Conservation (phyloP, 2,888 invertebrate genomes). For the Acronicta leporina region DNA sequence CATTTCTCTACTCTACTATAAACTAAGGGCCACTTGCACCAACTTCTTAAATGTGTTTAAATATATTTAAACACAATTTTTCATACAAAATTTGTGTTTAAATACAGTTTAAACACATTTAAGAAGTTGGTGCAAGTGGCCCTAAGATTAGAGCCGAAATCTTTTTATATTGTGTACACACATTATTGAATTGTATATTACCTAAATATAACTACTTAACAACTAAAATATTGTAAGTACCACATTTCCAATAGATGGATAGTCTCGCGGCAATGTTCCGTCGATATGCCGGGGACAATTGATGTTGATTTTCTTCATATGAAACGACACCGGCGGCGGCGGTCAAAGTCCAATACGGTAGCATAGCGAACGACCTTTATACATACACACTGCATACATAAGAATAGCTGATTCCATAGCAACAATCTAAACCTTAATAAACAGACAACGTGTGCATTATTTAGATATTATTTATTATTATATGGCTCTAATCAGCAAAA, state of each 20-base stretch:
- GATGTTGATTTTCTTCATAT: conserved; percentile 66
- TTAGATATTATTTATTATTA: background rate
- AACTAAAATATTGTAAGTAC: conserved; percentile 1
- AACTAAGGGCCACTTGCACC: too few species aligned
- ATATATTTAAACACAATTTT: too few species aligned
- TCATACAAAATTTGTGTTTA: too few species aligned
- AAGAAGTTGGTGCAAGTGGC: too few species aligned
- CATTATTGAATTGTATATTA: background rate
- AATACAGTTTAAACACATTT: too few species aligned
- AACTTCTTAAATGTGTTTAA: too few species aligned
- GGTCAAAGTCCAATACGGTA: conserved; percentile 65
- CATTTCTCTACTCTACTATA: too few species aligned
- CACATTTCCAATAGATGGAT: conserved; percentile 4
- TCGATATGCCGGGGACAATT: conserved; percentile 60
- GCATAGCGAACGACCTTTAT: conserved; percentile 59
- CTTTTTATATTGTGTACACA: too few species aligned
- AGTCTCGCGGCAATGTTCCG: conserved; percentile 30
- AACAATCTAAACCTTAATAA: conserved; percentile 12
- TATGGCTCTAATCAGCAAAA: background rate
- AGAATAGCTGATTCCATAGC: conserved; percentile 62
- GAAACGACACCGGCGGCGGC: conserved; percentile 49
- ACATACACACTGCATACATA: conserved; percentile 48
- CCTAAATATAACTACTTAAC: background rate
- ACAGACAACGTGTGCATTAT: background rate
- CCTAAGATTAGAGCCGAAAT: too few species aligned